Evolutionary conservation across 2,888 invertebrate genomes (phyloP).

Genomic region (Drosophila peninsularis): DNA sequence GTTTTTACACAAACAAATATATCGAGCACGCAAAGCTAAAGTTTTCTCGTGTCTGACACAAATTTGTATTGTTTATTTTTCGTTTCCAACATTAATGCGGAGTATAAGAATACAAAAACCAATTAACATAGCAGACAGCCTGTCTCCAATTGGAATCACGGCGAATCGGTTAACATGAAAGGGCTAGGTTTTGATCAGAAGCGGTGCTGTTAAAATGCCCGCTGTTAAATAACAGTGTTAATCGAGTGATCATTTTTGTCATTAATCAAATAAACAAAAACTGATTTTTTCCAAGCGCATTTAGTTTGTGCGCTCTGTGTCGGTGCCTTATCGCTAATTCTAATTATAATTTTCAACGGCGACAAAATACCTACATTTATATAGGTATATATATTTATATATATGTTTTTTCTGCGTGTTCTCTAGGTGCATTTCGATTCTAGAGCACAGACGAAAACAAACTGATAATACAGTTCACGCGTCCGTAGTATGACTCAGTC

Average conservation of each 20-base stretch:
- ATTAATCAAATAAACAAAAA: slow-evolving; percentile 16
- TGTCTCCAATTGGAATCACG: slow-evolving; percentile 51
- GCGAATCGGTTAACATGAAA: slow-evolving; percentile 47
- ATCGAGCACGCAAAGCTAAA: slow-evolving; percentile 15
- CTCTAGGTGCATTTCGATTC: slow-evolving; percentile 36
- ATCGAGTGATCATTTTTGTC: slow-evolving; percentile 6
- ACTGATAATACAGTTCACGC: slow-evolving; percentile 61
- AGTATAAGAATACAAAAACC: slow-evolving; percentile 23
- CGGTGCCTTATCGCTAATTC: slow-evolving; percentile 38
- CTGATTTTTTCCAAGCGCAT: slow-evolving; percentile 15
- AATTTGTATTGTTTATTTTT: slow-evolving; percentile 48
- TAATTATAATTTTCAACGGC: slow-evolving; percentile 41
- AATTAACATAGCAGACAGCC: slow-evolving; percentile 56
- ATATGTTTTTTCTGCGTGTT: neutral
- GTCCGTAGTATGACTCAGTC: slow-evolving; percentile 60
- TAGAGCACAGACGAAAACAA: slow-evolving; percentile 23
- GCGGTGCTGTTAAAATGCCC: neutral
- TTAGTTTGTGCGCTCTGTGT: slow-evolving; percentile 21
- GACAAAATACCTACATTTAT: slow-evolving; percentile 31
- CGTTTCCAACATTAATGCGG: slow-evolving; percentile 18
- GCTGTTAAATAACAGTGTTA: slow-evolving; percentile 29
- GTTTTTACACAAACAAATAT: slow-evolving; percentile 32
- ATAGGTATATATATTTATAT: neutral
- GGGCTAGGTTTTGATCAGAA: slow-evolving; percentile 29
- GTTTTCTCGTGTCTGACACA: slow-evolving; percentile 35